phyloP scores from a whole-genome alignment of 2,888 invertebrate species.

The Tuta absoluta region DNA sequence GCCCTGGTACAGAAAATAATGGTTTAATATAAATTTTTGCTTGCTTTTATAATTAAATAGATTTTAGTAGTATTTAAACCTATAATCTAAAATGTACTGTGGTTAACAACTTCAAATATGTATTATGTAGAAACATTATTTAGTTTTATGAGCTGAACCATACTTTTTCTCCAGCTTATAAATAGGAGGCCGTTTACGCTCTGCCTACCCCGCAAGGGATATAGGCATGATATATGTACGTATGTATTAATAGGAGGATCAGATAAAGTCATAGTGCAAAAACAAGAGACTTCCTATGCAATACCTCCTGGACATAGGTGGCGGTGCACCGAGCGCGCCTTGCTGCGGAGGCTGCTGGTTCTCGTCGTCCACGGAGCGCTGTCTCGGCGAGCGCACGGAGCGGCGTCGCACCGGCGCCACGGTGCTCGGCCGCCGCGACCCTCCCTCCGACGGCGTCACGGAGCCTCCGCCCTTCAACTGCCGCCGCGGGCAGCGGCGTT shows the following conservation, averaged over 20 bases:
- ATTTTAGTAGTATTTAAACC: no score
- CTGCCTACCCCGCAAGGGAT: no score
- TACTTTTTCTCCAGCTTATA: no score
- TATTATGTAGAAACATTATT: no score
- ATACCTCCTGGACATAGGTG: conserved; percentile 87
- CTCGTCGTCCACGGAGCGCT: conserved; percentile 93
- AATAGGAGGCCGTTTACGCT: no score
- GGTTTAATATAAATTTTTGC: background rate
- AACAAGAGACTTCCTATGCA: background rate
- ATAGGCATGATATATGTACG: no score
- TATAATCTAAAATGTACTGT: no score
- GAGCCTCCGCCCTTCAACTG: conserved; percentile 86
- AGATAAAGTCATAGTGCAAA: no score
- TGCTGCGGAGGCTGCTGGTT: conserved; percentile 62
- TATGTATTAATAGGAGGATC: no score
- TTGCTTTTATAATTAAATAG: no score
- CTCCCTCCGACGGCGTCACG: conserved; percentile 77
- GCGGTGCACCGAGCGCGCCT: conserved; percentile 85
- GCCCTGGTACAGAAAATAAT: conserved; percentile 69
- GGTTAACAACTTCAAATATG: no score
- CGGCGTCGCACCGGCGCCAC: conserved; percentile 82
- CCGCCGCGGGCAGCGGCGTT: conserved; percentile 78
- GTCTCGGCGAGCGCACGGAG: conserved; percentile 84
- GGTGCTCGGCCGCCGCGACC: conserved; percentile 83
- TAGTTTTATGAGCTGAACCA: no score